Evolutionary conservation across 2,888 invertebrate genomes (phyloP), one percentile per base, ranked within the genome.

Genomic region (Chrysolina americana): DNA sequence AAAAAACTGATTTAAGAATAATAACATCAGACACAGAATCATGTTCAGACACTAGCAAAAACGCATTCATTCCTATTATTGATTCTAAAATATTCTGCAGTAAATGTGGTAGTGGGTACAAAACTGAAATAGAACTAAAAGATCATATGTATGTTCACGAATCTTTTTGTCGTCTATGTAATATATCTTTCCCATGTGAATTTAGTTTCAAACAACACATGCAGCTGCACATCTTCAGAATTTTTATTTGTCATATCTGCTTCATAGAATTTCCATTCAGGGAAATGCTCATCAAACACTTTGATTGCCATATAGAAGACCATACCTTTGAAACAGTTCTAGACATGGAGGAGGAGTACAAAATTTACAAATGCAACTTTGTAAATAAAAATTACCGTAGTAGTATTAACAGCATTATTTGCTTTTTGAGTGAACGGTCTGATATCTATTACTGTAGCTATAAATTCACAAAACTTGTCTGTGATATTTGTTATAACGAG

Each of bases 181-280:
- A 84, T 65, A 78, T 77, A 69, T 78, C 76, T 56, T 82, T 82
- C 70, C 71, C 75, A 0, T 79, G 78, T 13, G 79, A 77, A 76
- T 70, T 76, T 63, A 65, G 65, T 59, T 82, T 81, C 59, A 81
- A 77, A 64, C 80, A 84, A 48, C 85, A 85, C 66, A 79, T 84
- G 68, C 79, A 82, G 53, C 71, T 76, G 13, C 84, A 85, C 66
- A 76, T 82, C 10, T 77, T 81, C 10, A 79, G 77, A 74, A 74
- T 84, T 21, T 85, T 80, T 71, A 80, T 82, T 48, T 85, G 85
- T 70, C 84, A 85, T 65, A 44, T 82, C 10, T 85, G 85, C 68
- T 72, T 77, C 41, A 77, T 77, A 41, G 84, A 85, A 70, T 84
- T 81, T 70, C 76, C 81, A n/a, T 70, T 78, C 13, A 83, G 80